phyloP scores from a whole-genome alignment of 2,888 invertebrate genomes.

The Aspidapion aeneum region DNA sequence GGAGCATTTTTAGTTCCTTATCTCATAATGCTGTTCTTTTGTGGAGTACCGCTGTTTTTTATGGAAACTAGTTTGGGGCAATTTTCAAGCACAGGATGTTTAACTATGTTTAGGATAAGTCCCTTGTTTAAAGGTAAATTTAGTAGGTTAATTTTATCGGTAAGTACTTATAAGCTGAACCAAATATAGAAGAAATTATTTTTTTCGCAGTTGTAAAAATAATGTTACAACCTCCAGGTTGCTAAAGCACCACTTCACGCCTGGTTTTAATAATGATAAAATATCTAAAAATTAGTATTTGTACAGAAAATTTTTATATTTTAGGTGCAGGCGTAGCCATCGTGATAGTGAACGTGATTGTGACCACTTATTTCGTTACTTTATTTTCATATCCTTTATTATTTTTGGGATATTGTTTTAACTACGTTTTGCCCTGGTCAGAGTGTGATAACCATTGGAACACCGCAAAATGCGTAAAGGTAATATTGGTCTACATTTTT shows the following conservation, averaged over 20 bases:
- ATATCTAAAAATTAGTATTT: no score
- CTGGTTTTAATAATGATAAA: no score
- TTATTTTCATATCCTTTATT: constrained; percentile 82
- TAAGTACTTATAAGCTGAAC: no score
- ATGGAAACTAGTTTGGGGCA: constrained; percentile 86
- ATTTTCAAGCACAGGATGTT: constrained; percentile 77
- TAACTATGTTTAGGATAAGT: constrained; percentile 74
- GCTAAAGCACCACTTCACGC: no score
- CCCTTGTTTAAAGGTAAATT: constrained; percentile 79
- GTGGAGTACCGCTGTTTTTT: constrained; percentile 85
- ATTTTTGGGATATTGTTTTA: constrained; percentile 71
- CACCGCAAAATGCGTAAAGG: constrained; percentile 66
- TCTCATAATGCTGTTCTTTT: constrained; percentile 72
- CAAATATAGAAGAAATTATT: no score
- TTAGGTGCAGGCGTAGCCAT: constrained; percentile 84
- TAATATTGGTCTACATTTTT: constrained; percentile 35
- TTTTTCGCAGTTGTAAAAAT: no score
- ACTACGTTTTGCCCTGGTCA: constrained; percentile 69
- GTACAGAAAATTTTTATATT: no score
- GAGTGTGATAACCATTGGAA: constrained; percentile 81
- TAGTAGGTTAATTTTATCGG: no score
- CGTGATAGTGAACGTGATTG: constrained; percentile 74
- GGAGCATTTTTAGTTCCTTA: constrained; percentile 89
- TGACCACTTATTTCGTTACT: constrained; percentile 80
- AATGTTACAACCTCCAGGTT: no score